Percentiles rank a stretch among this genome's conserved stretches.
These are phyloP conservation scores for Drosophila serrata DNA, from an alignment of 1,140 invertebrate genomes.

Conservation along the genomic window DNA sequence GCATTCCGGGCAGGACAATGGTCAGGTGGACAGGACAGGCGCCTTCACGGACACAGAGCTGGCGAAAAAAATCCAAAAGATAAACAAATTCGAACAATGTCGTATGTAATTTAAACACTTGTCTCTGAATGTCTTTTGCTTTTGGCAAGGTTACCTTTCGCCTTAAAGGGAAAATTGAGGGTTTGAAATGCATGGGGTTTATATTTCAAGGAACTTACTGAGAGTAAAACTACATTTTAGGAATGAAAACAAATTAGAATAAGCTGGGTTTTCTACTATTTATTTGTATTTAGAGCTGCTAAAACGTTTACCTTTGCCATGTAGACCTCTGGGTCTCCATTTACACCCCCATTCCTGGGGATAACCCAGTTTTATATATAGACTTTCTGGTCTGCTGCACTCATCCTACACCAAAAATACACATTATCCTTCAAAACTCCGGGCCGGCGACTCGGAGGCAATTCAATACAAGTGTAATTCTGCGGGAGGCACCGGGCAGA, in stretches of 20 bases:
- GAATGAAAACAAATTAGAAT: background rate
- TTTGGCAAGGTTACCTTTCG: slow-evolving; percentile 11
- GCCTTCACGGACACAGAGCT: slow-evolving; percentile 33
- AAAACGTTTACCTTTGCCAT: background rate
- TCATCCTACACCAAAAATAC: slow-evolving; percentile 35
- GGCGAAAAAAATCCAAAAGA: slow-evolving; percentile 41
- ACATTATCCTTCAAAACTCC: slow-evolving; percentile 7
- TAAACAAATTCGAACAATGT: slow-evolving; percentile 53
- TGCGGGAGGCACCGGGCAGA: background rate
- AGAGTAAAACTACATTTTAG: background rate
- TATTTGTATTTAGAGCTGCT: background rate
- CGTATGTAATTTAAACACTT: slow-evolving; percentile 46
- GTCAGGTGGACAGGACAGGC: slow-evolving; percentile 25
- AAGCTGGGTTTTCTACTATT: background rate
- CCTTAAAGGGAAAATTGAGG: background rate
- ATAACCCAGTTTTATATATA: slow-evolving; percentile 36
- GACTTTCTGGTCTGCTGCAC: slow-evolving; percentile 65
- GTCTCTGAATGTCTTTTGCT: slow-evolving; percentile 18
- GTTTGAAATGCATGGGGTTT: background rate
- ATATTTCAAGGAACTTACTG: background rate
- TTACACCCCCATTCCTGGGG: slow-evolving; percentile 5
- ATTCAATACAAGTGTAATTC: slow-evolving; percentile 31
- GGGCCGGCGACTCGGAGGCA: slow-evolving; percentile 23
- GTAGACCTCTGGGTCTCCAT: background rate
- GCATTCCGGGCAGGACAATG: slow-evolving; percentile 34